Base-by-base conservation (phyloP, 2,113 vertebrate species). In the Albula glossodonta region DNA sequence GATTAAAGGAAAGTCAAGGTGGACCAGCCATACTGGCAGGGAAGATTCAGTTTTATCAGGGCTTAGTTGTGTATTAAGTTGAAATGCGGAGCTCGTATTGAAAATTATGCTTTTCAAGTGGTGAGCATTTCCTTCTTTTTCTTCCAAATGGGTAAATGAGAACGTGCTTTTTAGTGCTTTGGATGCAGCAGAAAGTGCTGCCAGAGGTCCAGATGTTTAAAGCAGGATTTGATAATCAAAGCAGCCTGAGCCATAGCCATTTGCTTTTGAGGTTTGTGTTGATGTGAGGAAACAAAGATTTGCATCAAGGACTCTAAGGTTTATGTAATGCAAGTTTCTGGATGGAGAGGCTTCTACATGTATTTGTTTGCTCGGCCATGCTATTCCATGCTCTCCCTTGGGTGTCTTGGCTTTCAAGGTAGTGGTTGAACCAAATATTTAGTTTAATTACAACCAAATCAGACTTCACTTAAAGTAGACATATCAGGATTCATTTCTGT, bases 11-110 rank as follows among this genome's bases (percentile, higher is more conserved):
- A n/a, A 49, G 78, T 10, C 3, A 15, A 79, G 88, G 83, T 88
- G 88, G 86, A 49, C 3, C 81, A 84, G 25, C 80, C 11, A 25
- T 56, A 4, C 9, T 1, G 0, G n/a, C 17, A 15, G 52, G 15
- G 15, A 48, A 63, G 78, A 87, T 89, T 87, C 86, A 85, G 60
- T 41, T 85, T 88, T 84, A 78, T 50, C 78, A 84, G 89, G 80
- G 49, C 51, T 52, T 31, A 52, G 50, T 74, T 66, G 66, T 84
- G 63, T 41, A 25, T 52, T 74, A n/a, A 74, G 15, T 66, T 15
- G n/a, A 31, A 74, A 31, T 74, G 70, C 70, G 9, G 25, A 9
- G 4, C 22, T 74, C 70, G 2, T 9, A 8, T n/a, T 6, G 70
- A 74, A n/a, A 3, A 70, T 51, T 84, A 52, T 22, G 60, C 83